A percentile compares a stretch with the other conserved stretches of the same genome.
Evolutionary conservation across 1,140 invertebrate species (phyloP).

Genomic region (Gryllus bimaculatus): DNA sequence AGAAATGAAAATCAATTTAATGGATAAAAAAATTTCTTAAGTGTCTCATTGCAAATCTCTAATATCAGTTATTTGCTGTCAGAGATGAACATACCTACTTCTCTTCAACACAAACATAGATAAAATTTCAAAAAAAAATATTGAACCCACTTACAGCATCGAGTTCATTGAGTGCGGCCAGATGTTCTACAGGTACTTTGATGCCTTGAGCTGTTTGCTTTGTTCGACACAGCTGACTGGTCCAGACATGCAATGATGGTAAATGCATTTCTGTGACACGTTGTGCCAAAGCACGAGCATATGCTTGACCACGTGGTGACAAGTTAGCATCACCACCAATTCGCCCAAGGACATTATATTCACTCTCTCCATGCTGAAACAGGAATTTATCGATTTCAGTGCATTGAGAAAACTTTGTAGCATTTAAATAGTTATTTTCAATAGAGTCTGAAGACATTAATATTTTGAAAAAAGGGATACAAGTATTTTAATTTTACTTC

Average conservation of each 20-base stretch:
- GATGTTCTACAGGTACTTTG: conserved; percentile 67
- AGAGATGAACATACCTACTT: too few species aligned
- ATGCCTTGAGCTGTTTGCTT: conserved; percentile 76
- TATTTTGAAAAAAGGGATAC: too few species aligned
- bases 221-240: conserved; percentile 74
- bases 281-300: conserved; percentile 62
- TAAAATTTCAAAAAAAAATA: neutral
- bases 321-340: conserved; percentile 84
- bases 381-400: too few species aligned
- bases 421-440: too few species aligned
- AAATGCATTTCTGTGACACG: conserved; percentile 56
- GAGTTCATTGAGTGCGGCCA: conserved; percentile 77
- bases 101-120: too few species aligned
- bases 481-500: too few species aligned
- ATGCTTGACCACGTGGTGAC: conserved; percentile 67
- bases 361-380: conserved; percentile 80
- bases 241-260: conserved; percentile 72
- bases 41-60: too few species aligned
- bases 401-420: too few species aligned
- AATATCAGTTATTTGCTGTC: too few species aligned
- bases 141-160: conserved; percentile 57
- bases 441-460: too few species aligned
- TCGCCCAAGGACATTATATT: conserved; percentile 79
- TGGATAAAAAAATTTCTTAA: too few species aligned
- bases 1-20: too few species aligned